phyloP scores from a whole-genome alignment of 2,797 vertebrate species.

The Onychomys arenicola region DNA sequence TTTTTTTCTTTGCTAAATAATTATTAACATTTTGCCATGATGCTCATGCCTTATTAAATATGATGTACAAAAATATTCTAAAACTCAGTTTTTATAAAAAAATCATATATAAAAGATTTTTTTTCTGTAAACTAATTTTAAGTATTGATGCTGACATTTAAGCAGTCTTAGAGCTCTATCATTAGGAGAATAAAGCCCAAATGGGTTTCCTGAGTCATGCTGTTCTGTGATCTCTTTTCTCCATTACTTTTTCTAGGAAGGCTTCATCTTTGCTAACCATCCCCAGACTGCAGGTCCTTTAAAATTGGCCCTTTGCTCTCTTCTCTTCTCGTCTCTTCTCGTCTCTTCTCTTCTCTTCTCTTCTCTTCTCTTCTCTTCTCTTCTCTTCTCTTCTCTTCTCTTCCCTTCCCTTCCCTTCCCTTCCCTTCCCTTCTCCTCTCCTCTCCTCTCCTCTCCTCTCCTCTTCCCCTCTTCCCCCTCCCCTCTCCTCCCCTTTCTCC shows the following conservation, averaged over 20 bases:
- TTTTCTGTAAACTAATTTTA: not conserved
- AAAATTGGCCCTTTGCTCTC: not conserved
- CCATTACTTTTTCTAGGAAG: not conserved
- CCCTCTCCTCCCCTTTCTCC: no score
- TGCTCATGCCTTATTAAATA: constrained; percentile 6
- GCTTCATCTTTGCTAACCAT: not conserved
- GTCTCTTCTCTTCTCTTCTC: not conserved
- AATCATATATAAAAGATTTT: no score
- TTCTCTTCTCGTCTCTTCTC: not conserved
- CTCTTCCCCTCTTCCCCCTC: no score
- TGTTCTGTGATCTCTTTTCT: not conserved
- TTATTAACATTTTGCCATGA: not conserved
- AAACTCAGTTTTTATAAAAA: constrained; percentile 18
- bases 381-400: no score
- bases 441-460: no score
- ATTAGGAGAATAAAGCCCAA: not conserved
- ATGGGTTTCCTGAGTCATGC: not conserved
- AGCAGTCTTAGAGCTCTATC: not conserved
- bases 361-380: fast-evolving
- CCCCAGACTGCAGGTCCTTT: not conserved
- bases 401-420: no score
- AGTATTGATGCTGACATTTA: constrained; percentile 35
- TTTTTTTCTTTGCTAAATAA: constrained; percentile 27
- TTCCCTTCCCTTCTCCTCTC: no score
- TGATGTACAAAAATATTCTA: not conserved